Percentiles rank a stretch among this genome's conserved stretches.
Evolutionary conservation across 2,888 invertebrate species (phyloP).

Genomic region (Xanthostigma xanthostigma): DNA sequence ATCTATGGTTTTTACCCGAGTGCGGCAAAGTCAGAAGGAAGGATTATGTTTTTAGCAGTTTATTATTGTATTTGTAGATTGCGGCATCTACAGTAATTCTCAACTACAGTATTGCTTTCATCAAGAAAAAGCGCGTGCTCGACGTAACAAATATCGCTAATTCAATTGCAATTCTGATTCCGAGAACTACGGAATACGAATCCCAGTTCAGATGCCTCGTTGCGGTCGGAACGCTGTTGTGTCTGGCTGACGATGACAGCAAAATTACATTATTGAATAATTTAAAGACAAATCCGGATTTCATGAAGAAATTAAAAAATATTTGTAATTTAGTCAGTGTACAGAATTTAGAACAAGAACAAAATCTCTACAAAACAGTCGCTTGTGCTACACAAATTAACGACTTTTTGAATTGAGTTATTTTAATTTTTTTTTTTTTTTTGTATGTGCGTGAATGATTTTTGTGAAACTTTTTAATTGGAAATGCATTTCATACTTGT

Average conservation of each 20-base stretch:
- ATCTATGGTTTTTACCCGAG: too few species aligned
- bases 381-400: not conserved
- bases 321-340: constrained; percentile 1
- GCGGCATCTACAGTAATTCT: constrained; percentile 57
- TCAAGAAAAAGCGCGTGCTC: constrained; percentile 35
- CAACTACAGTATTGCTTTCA: constrained; percentile 51
- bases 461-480: too few species aligned
- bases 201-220: constrained; percentile 64
- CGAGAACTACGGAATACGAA: constrained; percentile 47
- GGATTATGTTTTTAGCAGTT: constrained; percentile 11
- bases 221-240: constrained; percentile 58
- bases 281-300: not conserved
- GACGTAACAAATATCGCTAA: constrained; percentile 34
- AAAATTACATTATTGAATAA: not conserved
- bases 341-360: not conserved
- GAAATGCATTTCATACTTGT: too few species aligned
- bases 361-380: not conserved
- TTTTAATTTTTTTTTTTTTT: too few species aligned
- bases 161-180: constrained; percentile 37
- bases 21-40: too few species aligned
- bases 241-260: not conserved
- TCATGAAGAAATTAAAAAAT: constrained; percentile 2
- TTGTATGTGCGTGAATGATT: too few species aligned
- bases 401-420: too few species aligned
- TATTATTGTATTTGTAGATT: constrained; percentile 37